These are phyloP conservation scores for Pseudobourletiella spinata DNA, from an alignment of 1,140 invertebrate species.

Conservation along the genomic window DNA sequence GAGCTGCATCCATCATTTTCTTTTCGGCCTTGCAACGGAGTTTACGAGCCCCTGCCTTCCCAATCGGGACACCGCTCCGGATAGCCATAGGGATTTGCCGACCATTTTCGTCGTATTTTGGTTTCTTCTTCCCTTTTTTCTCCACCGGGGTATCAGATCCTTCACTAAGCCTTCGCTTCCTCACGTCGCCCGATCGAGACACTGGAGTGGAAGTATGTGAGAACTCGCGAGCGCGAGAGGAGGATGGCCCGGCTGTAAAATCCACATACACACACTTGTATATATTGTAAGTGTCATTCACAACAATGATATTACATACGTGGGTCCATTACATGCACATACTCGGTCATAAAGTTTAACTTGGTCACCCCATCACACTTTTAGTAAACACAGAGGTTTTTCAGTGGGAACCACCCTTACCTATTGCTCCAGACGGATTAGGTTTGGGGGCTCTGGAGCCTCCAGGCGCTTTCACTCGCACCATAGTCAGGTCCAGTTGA, in stretches of 20 bases:
- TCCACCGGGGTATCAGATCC: background rate
- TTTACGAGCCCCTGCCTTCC: background rate
- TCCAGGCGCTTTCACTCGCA: background rate
- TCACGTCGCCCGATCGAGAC: background rate
- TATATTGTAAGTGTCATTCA: too few relatives aligned
- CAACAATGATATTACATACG: too few relatives aligned
- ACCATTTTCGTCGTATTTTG: background rate
- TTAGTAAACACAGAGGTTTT: too few relatives aligned
- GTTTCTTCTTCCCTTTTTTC: background rate
- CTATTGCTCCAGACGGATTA: too few relatives aligned
- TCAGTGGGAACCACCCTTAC: too few relatives aligned
- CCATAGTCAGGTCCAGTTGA: background rate
- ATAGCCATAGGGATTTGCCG: background rate
- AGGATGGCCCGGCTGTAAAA: background rate
- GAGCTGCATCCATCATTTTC: too few relatives aligned
- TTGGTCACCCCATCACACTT: too few relatives aligned
- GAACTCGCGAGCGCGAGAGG: too few relatives aligned
- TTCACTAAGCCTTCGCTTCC: background rate
- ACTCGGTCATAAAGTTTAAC: too few relatives aligned
- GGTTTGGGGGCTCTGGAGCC: background rate
- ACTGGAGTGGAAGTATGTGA: too few relatives aligned
- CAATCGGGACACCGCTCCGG: constrained; percentile 4
- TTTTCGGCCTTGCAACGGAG: background rate
- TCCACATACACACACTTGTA: background rate
- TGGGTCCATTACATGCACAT: too few relatives aligned